Percentiles rank a stretch among this genome's conserved stretches.
Conservation (phyloP, 1,140 invertebrate species). For the Colletes gigas region DNA sequence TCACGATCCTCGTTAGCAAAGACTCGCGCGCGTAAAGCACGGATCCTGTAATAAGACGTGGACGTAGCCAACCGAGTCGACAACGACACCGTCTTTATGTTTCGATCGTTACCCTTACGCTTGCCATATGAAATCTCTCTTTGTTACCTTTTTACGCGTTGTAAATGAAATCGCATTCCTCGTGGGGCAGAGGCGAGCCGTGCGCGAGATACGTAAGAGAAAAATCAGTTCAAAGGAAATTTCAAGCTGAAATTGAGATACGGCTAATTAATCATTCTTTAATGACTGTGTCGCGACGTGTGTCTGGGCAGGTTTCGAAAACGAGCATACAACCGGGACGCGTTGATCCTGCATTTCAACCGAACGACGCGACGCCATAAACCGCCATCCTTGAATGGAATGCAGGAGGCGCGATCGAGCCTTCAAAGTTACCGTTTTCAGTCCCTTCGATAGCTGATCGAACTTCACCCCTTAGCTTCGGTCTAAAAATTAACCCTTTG, state of each 20-base stretch:
- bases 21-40: conserved; percentile 57
- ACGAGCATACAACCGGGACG: too few relatives aligned
- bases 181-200: background rate
- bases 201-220: background rate
- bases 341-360: too few relatives aligned
- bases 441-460: too few relatives aligned
- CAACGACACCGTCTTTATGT: conserved; percentile 44
- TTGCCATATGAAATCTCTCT: conserved; percentile 21
- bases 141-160: conserved; percentile 29
- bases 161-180: background rate
- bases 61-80: conserved; percentile 46
- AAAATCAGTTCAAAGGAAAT: background rate
- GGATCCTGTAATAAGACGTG: conserved; percentile 60
- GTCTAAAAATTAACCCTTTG: too few relatives aligned
- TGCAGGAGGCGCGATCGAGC: too few relatives aligned
- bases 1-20: conserved; percentile 77
- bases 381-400: too few relatives aligned
- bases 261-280: too few relatives aligned
- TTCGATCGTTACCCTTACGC: conserved; percentile 49
- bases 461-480: too few relatives aligned
- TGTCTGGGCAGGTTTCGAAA: too few relatives aligned
- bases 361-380: too few relatives aligned
- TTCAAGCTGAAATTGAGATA: background rate
- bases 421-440: too few relatives aligned
- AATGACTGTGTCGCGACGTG: too few relatives aligned